Evolutionary conservation across 2,113 vertebrate genomes (phyloP).

Genomic region (Campylomormyrus tamandua): DNA sequence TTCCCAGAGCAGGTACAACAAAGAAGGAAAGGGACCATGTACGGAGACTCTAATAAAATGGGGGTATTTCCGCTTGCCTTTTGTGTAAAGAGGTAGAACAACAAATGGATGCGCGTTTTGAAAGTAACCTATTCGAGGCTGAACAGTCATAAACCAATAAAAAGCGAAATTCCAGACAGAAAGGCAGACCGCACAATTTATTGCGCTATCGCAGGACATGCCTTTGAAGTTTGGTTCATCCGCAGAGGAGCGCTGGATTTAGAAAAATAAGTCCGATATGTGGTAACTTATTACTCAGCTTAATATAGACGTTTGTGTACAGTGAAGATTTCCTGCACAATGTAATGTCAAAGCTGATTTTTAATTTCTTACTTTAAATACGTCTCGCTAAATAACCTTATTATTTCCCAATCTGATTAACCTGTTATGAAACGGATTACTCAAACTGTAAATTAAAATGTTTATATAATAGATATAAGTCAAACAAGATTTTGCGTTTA

Average conservation of each 20-base stretch:
- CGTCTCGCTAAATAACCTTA: neutral
- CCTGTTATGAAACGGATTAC: neutral
- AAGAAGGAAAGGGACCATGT: constrained; percentile 48
- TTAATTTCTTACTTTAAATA: neutral
- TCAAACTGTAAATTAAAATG: neutral
- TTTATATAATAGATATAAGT: neutral
- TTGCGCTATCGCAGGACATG: constrained; percentile 67
- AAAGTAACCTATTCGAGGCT: constrained; percentile 77
- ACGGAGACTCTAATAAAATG: constrained; percentile 60
- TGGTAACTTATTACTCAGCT: neutral
- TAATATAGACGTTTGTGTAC: neutral
- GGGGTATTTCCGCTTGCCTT: constrained; percentile 69
- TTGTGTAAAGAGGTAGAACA: constrained; percentile 73
- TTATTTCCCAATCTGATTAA: neutral
- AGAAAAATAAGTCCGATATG: neutral
- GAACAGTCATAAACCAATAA: constrained; percentile 96
- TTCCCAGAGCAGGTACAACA: constrained; percentile 27
- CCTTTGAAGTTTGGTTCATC: constrained; percentile 80
- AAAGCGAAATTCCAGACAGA: constrained; percentile 80
- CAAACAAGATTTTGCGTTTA: neutral
- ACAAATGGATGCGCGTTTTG: constrained; percentile 79
- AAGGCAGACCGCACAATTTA: constrained; percentile 76
- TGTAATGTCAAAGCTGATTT: neutral
- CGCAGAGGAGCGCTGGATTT: constrained; percentile 56
- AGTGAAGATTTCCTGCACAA: neutral